Evolutionary conservation across 30 jellyfish, hydroid and myxozoan genomes (phyloP), one percentile per base, ranked within the genome.

Genomic region (Chironex yamaguchii): DNA sequence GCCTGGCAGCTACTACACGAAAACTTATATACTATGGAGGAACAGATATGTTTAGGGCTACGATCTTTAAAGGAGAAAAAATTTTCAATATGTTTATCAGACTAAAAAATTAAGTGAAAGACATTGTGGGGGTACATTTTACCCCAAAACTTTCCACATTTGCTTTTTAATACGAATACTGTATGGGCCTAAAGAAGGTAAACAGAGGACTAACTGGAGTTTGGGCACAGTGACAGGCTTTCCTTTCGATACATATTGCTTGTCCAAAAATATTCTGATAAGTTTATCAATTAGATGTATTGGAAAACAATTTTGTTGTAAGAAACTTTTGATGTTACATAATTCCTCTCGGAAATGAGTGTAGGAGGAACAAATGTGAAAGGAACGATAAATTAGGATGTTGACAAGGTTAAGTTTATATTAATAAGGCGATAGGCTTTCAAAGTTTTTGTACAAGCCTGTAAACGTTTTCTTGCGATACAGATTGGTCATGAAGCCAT

Each of bases 401-500:
- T 9, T 20, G 22, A 4, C 49, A 24, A 36, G 4, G 27, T 33
- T 33, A 3, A 51, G 1, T 49, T 35, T 75, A 24, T 72, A 72
- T 0, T 72, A 23, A 36, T 34, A 13, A 25, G 86, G 86, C 28
- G 32, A n/a, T n/a, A n/a, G n/a, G n/a, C n/a, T n/a, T n/a, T n/a
- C 81, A 17, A 72, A 11, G 79, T 49, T 74, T 3, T 42, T 35
- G 0, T 25, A 72, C 1, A 34, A 49, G 32, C 77, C 86, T 12
- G 86, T 72, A 49, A 35, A 72, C 12, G 81, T 72, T 48, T 75
- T 75, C n/a, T 51, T 75, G 30, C 71, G 77, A 36, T 33, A 35
- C 1, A 71, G 64, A 20, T 70, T 2, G 34, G 85, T 34, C 23
- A 70, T 14, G 22, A 71, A 71, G 1, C 35, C 4, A 0, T 4